These are phyloP conservation scores for Callionymus lyra DNA, from an alignment of 2,113 vertebrate genomes.

Conservation along the genomic window DNA sequence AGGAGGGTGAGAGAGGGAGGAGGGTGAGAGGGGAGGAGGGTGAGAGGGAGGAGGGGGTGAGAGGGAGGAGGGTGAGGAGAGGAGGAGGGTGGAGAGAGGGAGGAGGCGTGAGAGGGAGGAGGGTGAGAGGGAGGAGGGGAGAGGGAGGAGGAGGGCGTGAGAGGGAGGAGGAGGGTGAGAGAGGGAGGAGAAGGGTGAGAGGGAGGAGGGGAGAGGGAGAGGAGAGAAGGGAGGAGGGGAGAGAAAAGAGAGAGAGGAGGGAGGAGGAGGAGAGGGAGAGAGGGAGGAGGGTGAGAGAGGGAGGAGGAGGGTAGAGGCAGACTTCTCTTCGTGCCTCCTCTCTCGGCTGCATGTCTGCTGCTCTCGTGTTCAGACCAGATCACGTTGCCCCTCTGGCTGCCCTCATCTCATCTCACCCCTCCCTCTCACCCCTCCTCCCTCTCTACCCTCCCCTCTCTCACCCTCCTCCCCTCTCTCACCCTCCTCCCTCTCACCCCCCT, in stretches of 20 bases:
- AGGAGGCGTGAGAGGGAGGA: conserved; percentile 27
- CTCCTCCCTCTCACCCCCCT: no score
- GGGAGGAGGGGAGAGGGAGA: conserved; percentile 8
- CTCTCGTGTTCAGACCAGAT: no score
- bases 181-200: conserved; percentile 15
- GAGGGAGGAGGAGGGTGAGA: no score
- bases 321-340: no score
- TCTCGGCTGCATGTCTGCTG: no score
- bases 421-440: no score
- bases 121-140: conserved; percentile 2
- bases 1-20: conserved; percentile 28
- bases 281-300: conserved; percentile 38
- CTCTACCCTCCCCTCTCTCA: no score
- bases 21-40: conserved; percentile 33
- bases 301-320: conserved; percentile 31
- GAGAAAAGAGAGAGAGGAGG: conserved; percentile 48
- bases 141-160: no score
- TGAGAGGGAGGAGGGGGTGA: conserved; percentile 18
- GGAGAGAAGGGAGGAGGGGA: conserved; percentile 19
- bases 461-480: no score
- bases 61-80: conserved; percentile 7
- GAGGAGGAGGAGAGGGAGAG: conserved; percentile 45
- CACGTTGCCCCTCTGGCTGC: no score
- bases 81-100: conserved; percentile 23
- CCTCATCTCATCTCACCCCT: no score